Evolutionary conservation across 2,888 invertebrate species (phyloP), one percentile per base, ranked within the genome.

Genomic region (Pandemis cinnamomeana): DNA sequence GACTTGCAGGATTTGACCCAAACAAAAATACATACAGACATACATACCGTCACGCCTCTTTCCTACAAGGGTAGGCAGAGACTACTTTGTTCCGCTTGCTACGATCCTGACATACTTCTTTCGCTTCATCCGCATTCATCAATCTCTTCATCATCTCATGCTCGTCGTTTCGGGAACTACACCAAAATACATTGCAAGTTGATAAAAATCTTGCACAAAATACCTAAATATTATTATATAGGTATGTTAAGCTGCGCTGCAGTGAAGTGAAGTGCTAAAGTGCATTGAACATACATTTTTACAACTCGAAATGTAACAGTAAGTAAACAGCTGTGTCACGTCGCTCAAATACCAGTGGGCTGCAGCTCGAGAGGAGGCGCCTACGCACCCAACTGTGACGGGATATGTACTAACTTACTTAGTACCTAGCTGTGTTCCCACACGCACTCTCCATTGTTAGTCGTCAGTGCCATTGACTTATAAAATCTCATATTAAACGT

Each of bases 311-410:
- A 70, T 66, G 41, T 67, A 48, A 58, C 70, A 46, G 71, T 63
- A 75, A 51, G 42, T 51, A 69, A 71, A 67, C 55, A 72, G 70
- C 62, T 70, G 70, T 55, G 76, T 72, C 69, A 69, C 51, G 67
- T 8, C n/a, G 75, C 72, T 46, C 64, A 53, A 66, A 73, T 70
- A 48, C 46, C 20, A 36, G 62, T 41, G 60, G 51, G 66, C 55
- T 20, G 20, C 27, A 27, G 60, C 55, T 58, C 71, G 71, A 51
- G 63, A 77, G 73, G 75, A 76, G 79, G 84, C 86, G 85, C 87
- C 86, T 82, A 85, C 87, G 89, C 87, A 86, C 77, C 79, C 82
- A 78, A 80, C 81, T 83, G 82, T 80, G 83, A 84, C 83, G 72
- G 75, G 61, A 71, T 53, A 64, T 58, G 51, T 67, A 64, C 71